phyloP scores from a whole-genome alignment of 2,113 vertebrate genomes.

The Sakesphorus luctuosus region DNA sequence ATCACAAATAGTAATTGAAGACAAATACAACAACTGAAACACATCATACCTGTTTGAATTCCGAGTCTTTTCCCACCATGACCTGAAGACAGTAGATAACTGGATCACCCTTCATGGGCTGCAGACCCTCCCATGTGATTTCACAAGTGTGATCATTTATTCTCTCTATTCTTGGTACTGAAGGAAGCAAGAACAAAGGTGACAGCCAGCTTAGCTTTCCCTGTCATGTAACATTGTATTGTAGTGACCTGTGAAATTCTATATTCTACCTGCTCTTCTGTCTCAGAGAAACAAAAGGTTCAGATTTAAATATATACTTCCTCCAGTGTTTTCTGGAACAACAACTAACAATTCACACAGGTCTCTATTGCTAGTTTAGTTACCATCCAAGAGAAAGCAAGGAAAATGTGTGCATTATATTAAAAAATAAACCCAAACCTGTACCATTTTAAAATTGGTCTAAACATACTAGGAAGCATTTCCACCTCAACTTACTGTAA shows the following conservation, averaged over 20 bases:
- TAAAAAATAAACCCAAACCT: neutral
- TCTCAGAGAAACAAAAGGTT: neutral
- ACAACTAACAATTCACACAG: neutral
- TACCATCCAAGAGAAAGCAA: neutral
- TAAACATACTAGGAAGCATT: neutral
- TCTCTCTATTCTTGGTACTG: constrained; percentile 91
- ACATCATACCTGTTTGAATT: constrained; percentile 92
- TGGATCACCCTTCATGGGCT: constrained; percentile 93
- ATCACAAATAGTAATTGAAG: neutral
- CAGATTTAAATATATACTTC: neutral
- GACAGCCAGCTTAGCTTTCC: neutral
- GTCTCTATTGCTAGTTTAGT: neutral
- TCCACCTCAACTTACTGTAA: neutral
- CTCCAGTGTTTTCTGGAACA: neutral
- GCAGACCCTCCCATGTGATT: constrained; percentile 89
- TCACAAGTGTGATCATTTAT: constrained; percentile 91
- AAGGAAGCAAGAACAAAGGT: neutral
- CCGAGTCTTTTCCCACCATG: constrained; percentile 92
- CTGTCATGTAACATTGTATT: rapidly evolving
- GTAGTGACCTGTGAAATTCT: neutral
- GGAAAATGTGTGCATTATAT: neutral
- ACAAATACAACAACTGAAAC: neutral
- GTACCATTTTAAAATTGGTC: neutral
- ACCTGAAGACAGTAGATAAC: constrained; percentile 92
- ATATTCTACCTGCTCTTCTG: neutral